A percentile compares a stretch with the other conserved stretches of the same genome.
These are phyloP conservation scores for Tragelaphus scriptus DNA, from an alignment of 2,113 vertebrate species.

Conservation along the genomic window DNA sequence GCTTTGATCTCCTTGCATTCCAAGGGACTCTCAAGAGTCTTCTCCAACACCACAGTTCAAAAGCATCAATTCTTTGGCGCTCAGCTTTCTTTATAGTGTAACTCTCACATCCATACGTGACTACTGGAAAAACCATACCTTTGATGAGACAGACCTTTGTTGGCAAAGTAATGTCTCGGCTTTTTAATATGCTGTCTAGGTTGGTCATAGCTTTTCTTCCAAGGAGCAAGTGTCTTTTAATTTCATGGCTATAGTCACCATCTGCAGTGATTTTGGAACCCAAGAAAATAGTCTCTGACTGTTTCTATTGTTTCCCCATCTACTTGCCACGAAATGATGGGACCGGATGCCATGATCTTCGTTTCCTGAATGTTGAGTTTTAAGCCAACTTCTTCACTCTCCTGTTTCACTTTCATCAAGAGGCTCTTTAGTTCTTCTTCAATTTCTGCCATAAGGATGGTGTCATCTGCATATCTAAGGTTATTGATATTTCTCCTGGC, in stretches of 20 bases:
- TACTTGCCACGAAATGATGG: background rate
- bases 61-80: background rate
- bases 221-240: background rate
- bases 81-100: background rate
- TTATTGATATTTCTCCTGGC: background rate
- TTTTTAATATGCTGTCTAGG: background rate
- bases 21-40: background rate
- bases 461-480: background rate
- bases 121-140: background rate
- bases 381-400: background rate
- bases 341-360: background rate
- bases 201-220: background rate
- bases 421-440: background rate
- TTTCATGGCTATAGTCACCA: background rate
- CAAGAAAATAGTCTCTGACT: background rate
- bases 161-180: background rate
- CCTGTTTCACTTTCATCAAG: background rate
- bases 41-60: background rate
- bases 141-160: background rate
- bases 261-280: background rate
- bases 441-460: background rate
- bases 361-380: background rate
- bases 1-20: background rate
- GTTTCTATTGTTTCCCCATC: background rate
- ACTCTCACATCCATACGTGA: background rate